Conservation (phyloP, 2,113 vertebrate species). For the Scolopax mira region DNA sequence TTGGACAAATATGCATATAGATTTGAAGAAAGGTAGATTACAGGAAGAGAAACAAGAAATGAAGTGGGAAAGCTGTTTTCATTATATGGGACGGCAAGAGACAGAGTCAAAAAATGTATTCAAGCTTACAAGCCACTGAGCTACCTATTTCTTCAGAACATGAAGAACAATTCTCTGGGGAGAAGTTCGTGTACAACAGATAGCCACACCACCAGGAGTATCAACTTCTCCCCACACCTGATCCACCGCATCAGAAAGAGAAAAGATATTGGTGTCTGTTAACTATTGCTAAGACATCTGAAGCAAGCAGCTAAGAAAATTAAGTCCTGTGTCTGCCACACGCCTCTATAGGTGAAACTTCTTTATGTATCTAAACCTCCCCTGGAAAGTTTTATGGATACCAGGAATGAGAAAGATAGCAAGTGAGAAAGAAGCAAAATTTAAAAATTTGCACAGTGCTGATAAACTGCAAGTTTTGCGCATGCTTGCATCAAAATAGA, state of each 20-base stretch:
- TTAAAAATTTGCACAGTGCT: neutral
- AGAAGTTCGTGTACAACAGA: neutral
- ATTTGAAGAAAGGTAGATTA: neutral
- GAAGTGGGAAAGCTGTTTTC: neutral
- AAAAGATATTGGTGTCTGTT: constrained; percentile 50
- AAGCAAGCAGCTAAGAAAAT: neutral
- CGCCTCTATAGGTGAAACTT: neutral
- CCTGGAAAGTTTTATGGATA: neutral
- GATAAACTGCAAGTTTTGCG: neutral
- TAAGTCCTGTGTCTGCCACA: neutral
- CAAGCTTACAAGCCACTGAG: neutral
- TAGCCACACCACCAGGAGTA: constrained; percentile 13
- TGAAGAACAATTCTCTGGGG: constrained; percentile 7
- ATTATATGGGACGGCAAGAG: neutral
- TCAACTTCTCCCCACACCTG: constrained; percentile 52
- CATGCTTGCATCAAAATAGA: neutral
- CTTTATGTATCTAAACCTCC: neutral
- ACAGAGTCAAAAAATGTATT: neutral
- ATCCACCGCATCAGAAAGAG: neutral
- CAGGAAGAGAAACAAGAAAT: neutral
- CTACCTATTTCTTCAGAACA: neutral
- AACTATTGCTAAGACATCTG: constrained; percentile 12
- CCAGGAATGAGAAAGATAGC: neutral
- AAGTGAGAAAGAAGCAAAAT: no score
- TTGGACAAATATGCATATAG: neutral